These are phyloP conservation scores for Mayetiola destructor DNA, from an alignment of 2,888 invertebrate genomes.

Conservation along the genomic window DNA sequence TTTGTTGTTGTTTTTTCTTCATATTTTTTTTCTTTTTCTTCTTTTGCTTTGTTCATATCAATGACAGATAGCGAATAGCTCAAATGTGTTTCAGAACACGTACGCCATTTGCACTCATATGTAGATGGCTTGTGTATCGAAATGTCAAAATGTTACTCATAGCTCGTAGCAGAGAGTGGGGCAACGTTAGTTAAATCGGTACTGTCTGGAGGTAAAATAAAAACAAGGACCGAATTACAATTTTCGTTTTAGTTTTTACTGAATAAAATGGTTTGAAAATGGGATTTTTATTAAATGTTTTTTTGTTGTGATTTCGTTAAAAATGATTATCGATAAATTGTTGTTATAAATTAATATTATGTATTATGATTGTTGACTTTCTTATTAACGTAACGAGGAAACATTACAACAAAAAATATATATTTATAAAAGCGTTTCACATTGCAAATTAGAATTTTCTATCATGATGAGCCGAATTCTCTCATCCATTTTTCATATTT, in stretches of 20 bases:
- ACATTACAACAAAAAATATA: neutral
- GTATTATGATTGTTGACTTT: too few relatives aligned
- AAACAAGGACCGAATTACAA: neutral
- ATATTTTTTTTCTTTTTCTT: too few relatives aligned
- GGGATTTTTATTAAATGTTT: neutral
- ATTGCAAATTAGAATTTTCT: neutral
- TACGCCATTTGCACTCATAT: neutral
- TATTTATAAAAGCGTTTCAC: neutral
- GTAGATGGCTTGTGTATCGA: neutral
- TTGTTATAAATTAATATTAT: too few relatives aligned
- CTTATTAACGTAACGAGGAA: neutral
- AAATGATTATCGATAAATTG: too few relatives aligned
- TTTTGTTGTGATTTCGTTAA: neutral
- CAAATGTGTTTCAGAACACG: slow-evolving; percentile 1
- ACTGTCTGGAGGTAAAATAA: neutral
- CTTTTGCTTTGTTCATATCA: too few relatives aligned
- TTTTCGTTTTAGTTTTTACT: too few relatives aligned
- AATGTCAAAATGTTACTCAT: neutral
- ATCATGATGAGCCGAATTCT: slow-evolving; percentile 61
- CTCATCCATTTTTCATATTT: slow-evolving; percentile 96
- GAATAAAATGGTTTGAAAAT: neutral
- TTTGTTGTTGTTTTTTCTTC: too few relatives aligned
- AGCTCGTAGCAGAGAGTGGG: neutral
- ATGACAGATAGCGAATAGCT: slow-evolving; percentile 4
- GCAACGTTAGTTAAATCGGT: neutral